phyloP scores from a whole-genome alignment of 1,140 invertebrate species.

The Cydia fagiglandana region DNA sequence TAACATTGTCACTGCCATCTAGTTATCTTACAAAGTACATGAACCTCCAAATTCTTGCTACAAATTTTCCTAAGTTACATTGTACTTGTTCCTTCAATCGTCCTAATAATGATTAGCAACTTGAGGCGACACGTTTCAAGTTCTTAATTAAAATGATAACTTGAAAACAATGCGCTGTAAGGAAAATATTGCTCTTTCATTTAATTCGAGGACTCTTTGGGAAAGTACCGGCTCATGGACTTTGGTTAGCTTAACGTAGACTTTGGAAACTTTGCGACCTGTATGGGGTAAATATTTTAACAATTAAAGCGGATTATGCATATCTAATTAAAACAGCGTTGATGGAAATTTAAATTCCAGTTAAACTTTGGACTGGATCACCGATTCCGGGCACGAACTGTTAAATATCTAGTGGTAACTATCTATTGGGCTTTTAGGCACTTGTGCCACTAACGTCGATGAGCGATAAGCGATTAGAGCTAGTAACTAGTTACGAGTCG shows the following conservation, averaged over 20 bases:
- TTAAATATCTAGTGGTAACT: no score
- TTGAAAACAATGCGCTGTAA: slow-evolving; percentile 54
- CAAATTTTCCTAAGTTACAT: background rate
- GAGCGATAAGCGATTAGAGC: no score
- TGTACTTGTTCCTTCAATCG: slow-evolving; percentile 32
- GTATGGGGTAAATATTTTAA: slow-evolving; percentile 10
- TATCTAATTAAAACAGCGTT: slow-evolving; percentile 4
- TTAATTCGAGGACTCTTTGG: slow-evolving; percentile 47
- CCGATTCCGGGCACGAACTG: background rate
- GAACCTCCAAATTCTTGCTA: background rate
- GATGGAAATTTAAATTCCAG: background rate
- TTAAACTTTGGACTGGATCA: background rate
- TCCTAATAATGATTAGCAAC: slow-evolving; percentile 45
- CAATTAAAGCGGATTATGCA: background rate
- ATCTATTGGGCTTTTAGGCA: no score
- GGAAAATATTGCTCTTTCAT: slow-evolving; percentile 68
- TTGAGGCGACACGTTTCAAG: slow-evolving; percentile 47
- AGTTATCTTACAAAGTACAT: background rate
- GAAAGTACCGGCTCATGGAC: slow-evolving; percentile 22
- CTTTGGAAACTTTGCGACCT: slow-evolving; percentile 14
- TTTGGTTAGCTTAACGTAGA: slow-evolving; percentile 23
- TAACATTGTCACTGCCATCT: background rate
- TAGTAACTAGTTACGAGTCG: no score
- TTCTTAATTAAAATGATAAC: slow-evolving; percentile 66
- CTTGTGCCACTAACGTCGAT: no score